Evolutionary conservation across 2,888 invertebrate species (phyloP).

Genomic region (Tiphia femorata): DNA sequence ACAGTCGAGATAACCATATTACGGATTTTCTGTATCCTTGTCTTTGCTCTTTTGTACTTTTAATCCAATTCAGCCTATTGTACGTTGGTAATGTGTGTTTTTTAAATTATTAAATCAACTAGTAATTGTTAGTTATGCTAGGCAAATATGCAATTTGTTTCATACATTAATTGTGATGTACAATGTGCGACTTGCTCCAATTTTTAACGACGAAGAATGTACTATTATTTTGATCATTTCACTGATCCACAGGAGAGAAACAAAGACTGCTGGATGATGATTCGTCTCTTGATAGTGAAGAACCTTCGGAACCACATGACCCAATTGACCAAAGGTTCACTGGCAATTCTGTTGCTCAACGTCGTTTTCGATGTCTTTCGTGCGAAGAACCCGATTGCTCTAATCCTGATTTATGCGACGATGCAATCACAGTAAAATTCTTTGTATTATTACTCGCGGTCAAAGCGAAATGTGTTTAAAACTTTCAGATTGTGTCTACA

Average conservation of each 20-base stretch:
- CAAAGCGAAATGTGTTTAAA: not conserved
- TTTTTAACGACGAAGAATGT: too few relatives aligned
- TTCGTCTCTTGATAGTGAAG: conserved; percentile 52
- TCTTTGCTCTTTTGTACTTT: too few relatives aligned
- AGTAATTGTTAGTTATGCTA: too few relatives aligned
- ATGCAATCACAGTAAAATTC: conserved; percentile 76
- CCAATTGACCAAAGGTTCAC: conserved; percentile 39
- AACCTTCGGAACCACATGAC: conserved; percentile 48
- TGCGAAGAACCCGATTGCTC: conserved; percentile 82
- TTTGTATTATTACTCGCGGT: conserved; percentile 3
- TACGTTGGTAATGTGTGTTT: too few relatives aligned
- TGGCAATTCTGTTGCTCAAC: conserved; percentile 29
- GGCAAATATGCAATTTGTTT: too few relatives aligned
- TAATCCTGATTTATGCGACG: conserved; percentile 72
- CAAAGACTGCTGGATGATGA: conserved; percentile 52
- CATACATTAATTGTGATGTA: too few relatives aligned
- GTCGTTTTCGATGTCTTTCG: conserved; percentile 78
- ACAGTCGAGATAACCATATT: too few relatives aligned
- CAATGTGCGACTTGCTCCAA: too few relatives aligned
- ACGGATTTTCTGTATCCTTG: too few relatives aligned
- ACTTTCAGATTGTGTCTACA: not conserved
- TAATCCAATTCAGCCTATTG: too few relatives aligned
- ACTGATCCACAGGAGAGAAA: conserved; percentile 32
- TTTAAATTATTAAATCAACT: too few relatives aligned
- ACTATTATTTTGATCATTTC: too few relatives aligned